These are phyloP conservation scores for Spilosoma lubricipeda DNA, from an alignment of 2,888 invertebrate genomes.

Conservation along the genomic window DNA sequence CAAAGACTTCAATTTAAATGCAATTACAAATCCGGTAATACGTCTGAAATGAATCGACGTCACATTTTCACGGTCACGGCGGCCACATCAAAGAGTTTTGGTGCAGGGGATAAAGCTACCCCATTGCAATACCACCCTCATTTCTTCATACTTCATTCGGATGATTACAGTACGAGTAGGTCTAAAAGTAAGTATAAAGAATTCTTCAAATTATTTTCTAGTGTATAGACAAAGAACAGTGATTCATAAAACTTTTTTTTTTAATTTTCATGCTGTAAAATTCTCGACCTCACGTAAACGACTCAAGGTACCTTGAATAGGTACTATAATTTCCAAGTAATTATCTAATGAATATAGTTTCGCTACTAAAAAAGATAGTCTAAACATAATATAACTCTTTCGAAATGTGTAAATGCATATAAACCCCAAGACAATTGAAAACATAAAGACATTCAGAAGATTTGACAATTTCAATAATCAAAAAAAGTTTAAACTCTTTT, in stretches of 20 bases:
- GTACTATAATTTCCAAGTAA: too few species aligned
- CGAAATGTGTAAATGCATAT: too few species aligned
- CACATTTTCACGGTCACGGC: constrained; percentile 81
- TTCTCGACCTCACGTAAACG: too few species aligned
- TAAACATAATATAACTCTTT: too few species aligned
- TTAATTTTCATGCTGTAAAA: too few species aligned
- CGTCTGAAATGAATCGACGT: constrained; percentile 76
- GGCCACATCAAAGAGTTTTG: constrained; percentile 83
- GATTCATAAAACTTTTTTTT: too few species aligned
- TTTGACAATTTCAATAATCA: neutral
- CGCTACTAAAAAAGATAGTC: too few species aligned
- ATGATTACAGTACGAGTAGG: constrained; percentile 42
- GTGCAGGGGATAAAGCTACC: constrained; percentile 55
- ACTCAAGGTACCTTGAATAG: too few species aligned
- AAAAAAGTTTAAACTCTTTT: too few species aligned
- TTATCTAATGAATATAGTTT: too few species aligned
- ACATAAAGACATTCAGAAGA: neutral
- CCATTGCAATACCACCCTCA: constrained; percentile 64
- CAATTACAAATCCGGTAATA: constrained; percentile 74
- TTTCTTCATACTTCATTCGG: constrained; percentile 36
- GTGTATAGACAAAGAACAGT: too few species aligned
- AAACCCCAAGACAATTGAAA: neutral
- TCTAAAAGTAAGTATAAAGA: neutral
- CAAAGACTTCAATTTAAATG: constrained; percentile 65
- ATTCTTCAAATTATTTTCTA: too few species aligned